A percentile compares a stretch with the other conserved stretches of the same genome.
phyloP scores from a whole-genome alignment of 2,113 vertebrate genomes.

The Sturnira hondurensis region DNA sequence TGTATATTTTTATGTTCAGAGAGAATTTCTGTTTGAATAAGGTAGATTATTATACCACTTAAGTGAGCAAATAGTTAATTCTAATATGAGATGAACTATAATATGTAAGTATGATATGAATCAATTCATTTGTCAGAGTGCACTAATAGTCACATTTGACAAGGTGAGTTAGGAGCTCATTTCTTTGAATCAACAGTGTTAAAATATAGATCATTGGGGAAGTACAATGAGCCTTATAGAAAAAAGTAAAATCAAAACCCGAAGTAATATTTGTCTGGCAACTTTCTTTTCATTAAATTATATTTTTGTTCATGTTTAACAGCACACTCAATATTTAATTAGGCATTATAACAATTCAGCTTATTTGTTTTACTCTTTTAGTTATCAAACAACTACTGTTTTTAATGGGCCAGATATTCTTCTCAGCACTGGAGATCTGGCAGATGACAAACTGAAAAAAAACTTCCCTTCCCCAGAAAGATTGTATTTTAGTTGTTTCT shows the following conservation, averaged over 20 bases:
- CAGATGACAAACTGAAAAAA: background rate
- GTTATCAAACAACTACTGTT: background rate
- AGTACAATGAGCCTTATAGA: background rate
- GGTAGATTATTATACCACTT: background rate
- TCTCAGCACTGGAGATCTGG: background rate
- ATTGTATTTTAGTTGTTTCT: background rate
- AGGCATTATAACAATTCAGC: background rate
- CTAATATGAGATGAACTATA: background rate
- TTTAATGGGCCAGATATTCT: background rate
- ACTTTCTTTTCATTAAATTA: background rate
- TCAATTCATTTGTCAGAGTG: background rate
- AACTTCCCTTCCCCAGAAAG: background rate
- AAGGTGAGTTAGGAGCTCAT: background rate
- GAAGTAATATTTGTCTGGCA: background rate
- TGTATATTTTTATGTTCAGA: background rate
- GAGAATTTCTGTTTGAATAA: background rate
- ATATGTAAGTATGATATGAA: background rate
- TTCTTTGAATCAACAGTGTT: background rate
- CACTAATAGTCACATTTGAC: background rate
- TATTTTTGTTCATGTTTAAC: background rate
- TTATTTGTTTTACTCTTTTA: background rate
- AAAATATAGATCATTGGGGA: background rate
- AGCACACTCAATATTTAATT: background rate
- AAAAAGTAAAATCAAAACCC: background rate
- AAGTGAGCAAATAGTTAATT: background rate